These are phyloP conservation scores for Phaethornis superciliosus DNA, from an alignment of 2,113 vertebrate species.

Conservation along the genomic window DNA sequence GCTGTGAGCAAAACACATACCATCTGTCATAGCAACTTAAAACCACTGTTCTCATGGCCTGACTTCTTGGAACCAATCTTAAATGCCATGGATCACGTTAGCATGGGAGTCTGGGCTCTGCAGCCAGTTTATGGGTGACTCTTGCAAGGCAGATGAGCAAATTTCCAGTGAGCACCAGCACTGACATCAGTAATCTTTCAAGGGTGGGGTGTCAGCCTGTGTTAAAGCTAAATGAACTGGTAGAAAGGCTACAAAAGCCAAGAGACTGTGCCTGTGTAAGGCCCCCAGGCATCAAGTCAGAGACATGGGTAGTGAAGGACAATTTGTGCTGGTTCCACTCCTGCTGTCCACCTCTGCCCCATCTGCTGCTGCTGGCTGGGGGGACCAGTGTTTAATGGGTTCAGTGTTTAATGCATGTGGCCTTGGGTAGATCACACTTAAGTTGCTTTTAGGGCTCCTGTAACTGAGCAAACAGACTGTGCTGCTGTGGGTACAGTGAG, in stretches of 20 bases:
- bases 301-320: not conserved
- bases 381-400: not conserved
- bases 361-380: accelerated
- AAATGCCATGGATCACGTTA: conserved; percentile 11
- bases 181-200: not conserved
- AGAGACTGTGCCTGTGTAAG: not conserved
- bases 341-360: not conserved
- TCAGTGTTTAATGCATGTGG: not conserved
- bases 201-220: not conserved
- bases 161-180: not conserved
- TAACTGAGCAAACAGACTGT: not conserved
- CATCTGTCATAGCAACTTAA: conserved; percentile 32
- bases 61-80: conserved; percentile 1
- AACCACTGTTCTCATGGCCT: conserved; percentile 3
- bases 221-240: not conserved
- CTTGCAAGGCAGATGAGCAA: not conserved
- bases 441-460: not conserved
- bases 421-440: not conserved
- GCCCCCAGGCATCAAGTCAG: accelerated
- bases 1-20: conserved; percentile 25
- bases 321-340: not conserved
- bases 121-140: not conserved
- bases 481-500: not conserved
- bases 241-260: not conserved
- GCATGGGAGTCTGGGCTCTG: not conserved